phyloP scores from a whole-genome alignment of 2,113 vertebrate species.

The Taxidea taxus region DNA sequence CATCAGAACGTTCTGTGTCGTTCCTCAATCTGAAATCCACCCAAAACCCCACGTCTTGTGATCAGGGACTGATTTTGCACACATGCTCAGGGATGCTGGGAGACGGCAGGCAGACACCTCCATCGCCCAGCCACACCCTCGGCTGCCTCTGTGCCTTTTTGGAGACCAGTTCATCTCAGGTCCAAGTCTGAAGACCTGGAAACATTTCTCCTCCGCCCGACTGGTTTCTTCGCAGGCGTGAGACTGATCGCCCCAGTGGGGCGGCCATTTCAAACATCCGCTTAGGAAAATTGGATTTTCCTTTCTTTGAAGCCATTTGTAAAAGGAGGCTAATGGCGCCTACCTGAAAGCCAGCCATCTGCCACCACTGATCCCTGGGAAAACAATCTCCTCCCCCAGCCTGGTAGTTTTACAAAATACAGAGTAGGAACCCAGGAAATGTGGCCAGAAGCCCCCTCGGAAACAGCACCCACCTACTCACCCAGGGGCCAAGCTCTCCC shows the following conservation, averaged over 20 bases:
- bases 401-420: background rate
- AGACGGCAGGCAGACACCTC: background rate
- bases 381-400: background rate
- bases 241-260: background rate
- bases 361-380: background rate
- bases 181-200: background rate
- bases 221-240: background rate
- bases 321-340: background rate
- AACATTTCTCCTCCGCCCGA: background rate
- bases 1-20: background rate
- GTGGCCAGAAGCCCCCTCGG: background rate
- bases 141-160: background rate
- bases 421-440: background rate
- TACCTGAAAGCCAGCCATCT: background rate
- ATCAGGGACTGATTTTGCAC: constrained; percentile 12
- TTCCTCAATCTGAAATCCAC: background rate
- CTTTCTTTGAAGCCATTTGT: constrained; percentile 45
- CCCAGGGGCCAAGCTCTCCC: background rate
- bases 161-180: background rate
- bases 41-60: background rate
- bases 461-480: background rate
- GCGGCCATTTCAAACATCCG: background rate
- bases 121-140: background rate
- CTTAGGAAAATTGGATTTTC: constrained; percentile 14
- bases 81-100: background rate